Percentiles rank a stretch among this genome's conserved stretches.
These are phyloP conservation scores for Brachionus manjavacas DNA, from an alignment of 1,140 invertebrate genomes.

Conservation along the genomic window DNA sequence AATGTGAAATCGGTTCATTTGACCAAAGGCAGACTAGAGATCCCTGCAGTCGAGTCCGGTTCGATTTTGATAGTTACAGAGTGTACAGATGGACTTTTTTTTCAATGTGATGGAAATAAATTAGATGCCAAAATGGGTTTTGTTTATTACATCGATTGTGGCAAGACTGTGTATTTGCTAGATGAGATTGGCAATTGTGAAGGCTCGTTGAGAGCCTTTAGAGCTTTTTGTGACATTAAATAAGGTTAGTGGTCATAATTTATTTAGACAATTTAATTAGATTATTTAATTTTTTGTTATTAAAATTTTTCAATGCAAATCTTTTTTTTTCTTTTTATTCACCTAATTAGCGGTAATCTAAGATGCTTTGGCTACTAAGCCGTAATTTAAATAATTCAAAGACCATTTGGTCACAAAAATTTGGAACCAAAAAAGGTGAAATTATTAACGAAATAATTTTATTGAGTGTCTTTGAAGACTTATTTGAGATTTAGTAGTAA, in stretches of 20 bases:
- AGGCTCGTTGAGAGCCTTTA: background rate
- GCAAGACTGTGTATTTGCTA: background rate
- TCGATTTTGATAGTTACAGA: constrained; percentile 28
- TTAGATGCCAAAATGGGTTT: background rate
- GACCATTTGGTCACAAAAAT: no score
- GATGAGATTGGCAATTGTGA: background rate
- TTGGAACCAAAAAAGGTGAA: no score
- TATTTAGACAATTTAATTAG: background rate
- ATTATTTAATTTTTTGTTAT: background rate
- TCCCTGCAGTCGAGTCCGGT: background rate
- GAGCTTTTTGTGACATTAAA: constrained; percentile 35
- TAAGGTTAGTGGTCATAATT: background rate
- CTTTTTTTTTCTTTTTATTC: background rate
- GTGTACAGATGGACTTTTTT: background rate
- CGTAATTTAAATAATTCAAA: no score
- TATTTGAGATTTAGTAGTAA: no score
- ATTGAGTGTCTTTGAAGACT: no score
- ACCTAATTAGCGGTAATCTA: no score
- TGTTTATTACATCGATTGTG: constrained; percentile 14
- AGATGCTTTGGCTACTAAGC: no score
- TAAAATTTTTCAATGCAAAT: background rate
- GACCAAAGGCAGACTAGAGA: background rate
- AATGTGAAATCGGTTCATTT: background rate
- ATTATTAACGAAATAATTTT: no score
- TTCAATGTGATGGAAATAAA: background rate